Base-by-base conservation (phyloP, 1,140 invertebrate species). In the Caenorhabditis elegans region DNA sequence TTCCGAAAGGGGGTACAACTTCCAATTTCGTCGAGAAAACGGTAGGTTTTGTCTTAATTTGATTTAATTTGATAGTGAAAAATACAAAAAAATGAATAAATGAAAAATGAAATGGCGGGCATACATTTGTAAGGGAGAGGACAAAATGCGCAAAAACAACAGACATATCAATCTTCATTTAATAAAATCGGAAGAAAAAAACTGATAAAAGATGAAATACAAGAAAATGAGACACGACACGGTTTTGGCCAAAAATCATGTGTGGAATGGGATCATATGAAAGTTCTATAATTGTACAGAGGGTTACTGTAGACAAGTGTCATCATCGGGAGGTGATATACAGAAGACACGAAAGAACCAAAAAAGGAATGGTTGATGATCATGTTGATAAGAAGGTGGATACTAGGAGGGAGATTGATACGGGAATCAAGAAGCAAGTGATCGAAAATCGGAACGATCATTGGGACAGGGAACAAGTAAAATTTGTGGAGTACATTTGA, bases 391-490 rank as follows among this genome's bases (percentile, higher is more conserved):
- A 70, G 31, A 26, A 15, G 2, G 17, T 31, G 19, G 60, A 22
- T 10, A 19, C 15, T 43, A 8, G 31, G 10, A 15, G 3, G n/a
- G 4, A 53, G n/a, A 53, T n/a, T 6, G n/a, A 19, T 39, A 70
- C 60, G 34, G 31, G 60, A 70, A 70, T 70, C 60, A 70, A 70
- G 60, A 70, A 43, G 34, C 60, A 70, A 70, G 60, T 70, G 60
- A 70, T 70, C 60, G 39, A n/a, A 70, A 70, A 70, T 70, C 60
- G 34, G 34, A 39, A 22, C 53, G 53, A 31, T 60, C 53, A 60
- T 34, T 51, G 19, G 49, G 49, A 51, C 49, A 51, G 49, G 22
- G 49, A 51, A n/a, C 47, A n/a, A n/a, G 17, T 48, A 51, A 6
- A 51, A n/a, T n/a, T n/a, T n/a, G n/a, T n/a, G n/a, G n/a, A n/a